Evolutionary conservation across 2,797 vertebrate species (phyloP).

Genomic region (Urosaurus nigricauda): DNA sequence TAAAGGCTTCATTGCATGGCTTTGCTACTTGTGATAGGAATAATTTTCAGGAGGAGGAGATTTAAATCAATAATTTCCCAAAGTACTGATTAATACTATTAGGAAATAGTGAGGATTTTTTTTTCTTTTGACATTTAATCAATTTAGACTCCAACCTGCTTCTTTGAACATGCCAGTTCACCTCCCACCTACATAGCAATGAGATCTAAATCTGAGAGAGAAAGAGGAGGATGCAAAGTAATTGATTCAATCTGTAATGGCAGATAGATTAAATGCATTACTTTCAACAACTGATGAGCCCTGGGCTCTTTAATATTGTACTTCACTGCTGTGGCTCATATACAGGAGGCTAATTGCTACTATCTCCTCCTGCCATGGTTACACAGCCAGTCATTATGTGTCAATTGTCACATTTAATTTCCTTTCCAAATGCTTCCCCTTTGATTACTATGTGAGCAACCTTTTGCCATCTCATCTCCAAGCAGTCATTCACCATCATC

Average conservation of each 20-base stretch:
- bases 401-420: slow-evolving; percentile 18
- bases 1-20: not conserved
- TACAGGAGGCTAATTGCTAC: not conserved
- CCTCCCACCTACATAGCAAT: not conserved
- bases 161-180: slow-evolving; percentile 2
- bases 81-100: not conserved
- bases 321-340: not conserved
- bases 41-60: not conserved
- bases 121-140: not conserved
- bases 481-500: not conserved
- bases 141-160: not conserved
- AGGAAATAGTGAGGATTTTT: not conserved
- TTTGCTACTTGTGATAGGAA: not conserved
- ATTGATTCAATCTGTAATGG: slow-evolving; percentile 11
- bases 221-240: not conserved
- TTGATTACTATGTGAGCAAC: not conserved
- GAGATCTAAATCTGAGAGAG: not conserved
- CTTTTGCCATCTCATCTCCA: slow-evolving; percentile 12
- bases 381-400: slow-evolving; percentile 3
- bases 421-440: slow-evolving; percentile 19
- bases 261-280: slow-evolving; percentile 2
- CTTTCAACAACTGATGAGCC: not conserved
- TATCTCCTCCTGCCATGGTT: slow-evolving; percentile 20
- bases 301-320: not conserved
- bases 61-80: slow-evolving; percentile 1